Conservation (phyloP, 2,113 vertebrate genomes). For the Oophaga pumilio region DNA sequence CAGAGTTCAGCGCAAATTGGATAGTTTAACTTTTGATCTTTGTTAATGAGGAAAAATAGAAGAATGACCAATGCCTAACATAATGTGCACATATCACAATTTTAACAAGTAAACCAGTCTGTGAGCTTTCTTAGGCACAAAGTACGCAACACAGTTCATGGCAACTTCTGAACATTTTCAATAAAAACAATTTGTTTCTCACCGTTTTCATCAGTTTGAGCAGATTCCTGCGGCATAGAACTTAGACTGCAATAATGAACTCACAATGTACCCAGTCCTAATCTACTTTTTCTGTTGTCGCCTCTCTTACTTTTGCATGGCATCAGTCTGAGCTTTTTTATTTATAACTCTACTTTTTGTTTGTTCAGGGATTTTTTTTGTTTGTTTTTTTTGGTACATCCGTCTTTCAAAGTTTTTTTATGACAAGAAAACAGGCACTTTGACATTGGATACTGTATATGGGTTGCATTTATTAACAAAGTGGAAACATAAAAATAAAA, state of each 20-base stretch:
- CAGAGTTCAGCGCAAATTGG: neutral
- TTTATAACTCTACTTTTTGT: neutral
- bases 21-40: neutral
- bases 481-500: neutral
- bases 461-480: neutral
- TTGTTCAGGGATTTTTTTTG: no score
- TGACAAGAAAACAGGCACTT: neutral
- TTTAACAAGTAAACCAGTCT: neutral
- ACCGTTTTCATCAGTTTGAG: neutral
- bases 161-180: slow-evolving; percentile 2
- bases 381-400: neutral
- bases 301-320: neutral
- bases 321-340: neutral
- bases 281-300: neutral
- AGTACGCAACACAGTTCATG: neutral
- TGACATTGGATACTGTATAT: neutral
- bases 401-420: neutral
- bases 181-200: neutral
- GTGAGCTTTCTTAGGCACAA: neutral
- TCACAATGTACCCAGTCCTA: neutral
- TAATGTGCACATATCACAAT: neutral
- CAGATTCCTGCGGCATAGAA: neutral
- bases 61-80: neutral
- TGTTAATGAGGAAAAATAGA: neutral
- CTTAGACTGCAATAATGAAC: neutral